Evolutionary conservation across 2,113 vertebrate genomes (phyloP), one percentile per base, ranked within the genome.

Genomic region (Epinephelus cyanopodus): DNA sequence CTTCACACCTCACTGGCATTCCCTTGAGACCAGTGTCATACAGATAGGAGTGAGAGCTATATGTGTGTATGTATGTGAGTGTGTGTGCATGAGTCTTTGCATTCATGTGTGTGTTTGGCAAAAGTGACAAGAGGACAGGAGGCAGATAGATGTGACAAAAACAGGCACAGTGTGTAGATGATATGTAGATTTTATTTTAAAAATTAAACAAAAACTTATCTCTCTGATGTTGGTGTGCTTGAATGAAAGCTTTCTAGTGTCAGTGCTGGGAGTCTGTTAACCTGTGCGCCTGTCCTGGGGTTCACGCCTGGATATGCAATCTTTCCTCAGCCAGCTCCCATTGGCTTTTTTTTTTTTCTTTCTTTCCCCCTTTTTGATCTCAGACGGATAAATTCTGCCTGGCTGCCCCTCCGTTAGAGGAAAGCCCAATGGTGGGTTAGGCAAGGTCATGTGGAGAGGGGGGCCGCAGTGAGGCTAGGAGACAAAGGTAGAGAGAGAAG

Each of bases 341-440:
- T 82, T 60, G 64, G 67, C 83, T 86, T 77, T 63, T 66, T 67
- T 33, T 75, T 72, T n/a, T 23, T 66, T 11, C n/a, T 29, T 29
- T 29, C 67, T 66, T 27, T 73, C 47, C 64, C 53, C 76, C 66
- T 63, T 81, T 93, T 94, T 92, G 86, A 94, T 94, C 90, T 93
- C 77, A 92, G 91, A 94, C 82, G 52, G 83, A 95, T 93, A 88
- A 79, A 91, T 95, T 95, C 90, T 92, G 94, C 94, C 83, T 93
- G 83, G 68, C 88, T 93, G 88, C 87, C 54, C 57, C 77, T 81
- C 85, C 9, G 58, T 77, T 74, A 78, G 82, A 86, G 79, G 80
- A 92, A 92, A 91, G 74, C 75, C 78, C 85, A 86, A 45, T 57
- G 54, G 82, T 84, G 77, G 90, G 92, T 90, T 74, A 88, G 82